Percentiles rank a stretch among this genome's conserved stretches.
Evolutionary conservation across 2,113 vertebrate species (phyloP).

Genomic region (Bothrops jararaca): DNA sequence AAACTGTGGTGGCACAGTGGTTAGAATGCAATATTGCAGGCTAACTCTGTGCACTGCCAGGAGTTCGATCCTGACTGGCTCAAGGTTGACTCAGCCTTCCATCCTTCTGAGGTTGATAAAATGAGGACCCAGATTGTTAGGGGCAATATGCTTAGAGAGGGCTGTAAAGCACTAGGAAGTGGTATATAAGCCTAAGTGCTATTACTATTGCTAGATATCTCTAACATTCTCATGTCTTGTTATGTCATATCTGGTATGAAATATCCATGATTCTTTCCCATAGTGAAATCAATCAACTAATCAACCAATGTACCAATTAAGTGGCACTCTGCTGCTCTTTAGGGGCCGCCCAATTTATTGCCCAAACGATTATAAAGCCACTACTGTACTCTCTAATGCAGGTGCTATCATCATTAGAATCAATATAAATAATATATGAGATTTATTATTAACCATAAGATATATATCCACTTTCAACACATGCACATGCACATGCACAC

Average conservation of each 20-base stretch:
- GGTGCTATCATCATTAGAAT: not conserved
- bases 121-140: too few relatives aligned
- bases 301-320: not conserved
- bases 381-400: not conserved
- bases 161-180: too few relatives aligned
- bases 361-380: not conserved
- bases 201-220: not conserved
- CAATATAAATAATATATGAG: not conserved
- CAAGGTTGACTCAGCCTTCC: too few relatives aligned
- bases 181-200: too few relatives aligned
- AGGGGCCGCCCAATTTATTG: not conserved
- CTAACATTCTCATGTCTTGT: not conserved
- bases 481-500: not conserved
- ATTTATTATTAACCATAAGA: not conserved
- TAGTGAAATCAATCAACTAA: not conserved
- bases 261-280: not conserved
- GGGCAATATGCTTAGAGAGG: too few relatives aligned
- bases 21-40: too few relatives aligned
- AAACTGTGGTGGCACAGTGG: too few relatives aligned
- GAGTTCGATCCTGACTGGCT: too few relatives aligned
- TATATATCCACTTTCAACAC: not conserved
- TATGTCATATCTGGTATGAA: not conserved
- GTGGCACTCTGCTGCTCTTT: not conserved
- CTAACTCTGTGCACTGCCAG: too few relatives aligned
- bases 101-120: too few relatives aligned